Evolutionary conservation across 1,140 invertebrate genomes (phyloP), one percentile per base, ranked within the genome.

Genomic region (Frieseomelitta varia): DNA sequence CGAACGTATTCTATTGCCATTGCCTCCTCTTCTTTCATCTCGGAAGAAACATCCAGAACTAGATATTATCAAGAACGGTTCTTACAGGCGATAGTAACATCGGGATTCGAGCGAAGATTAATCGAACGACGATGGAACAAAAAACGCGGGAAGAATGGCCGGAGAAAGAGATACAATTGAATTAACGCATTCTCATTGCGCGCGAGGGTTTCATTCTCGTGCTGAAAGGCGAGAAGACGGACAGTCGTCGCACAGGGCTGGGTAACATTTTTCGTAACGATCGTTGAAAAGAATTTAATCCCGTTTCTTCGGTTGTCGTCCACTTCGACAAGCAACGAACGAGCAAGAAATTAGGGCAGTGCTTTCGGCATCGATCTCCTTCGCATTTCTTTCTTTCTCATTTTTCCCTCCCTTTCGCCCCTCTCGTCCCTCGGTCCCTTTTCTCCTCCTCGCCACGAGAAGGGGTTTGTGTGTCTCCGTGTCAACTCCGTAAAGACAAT

Each of bases 261-360:
- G 4, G n/a, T 47, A 61, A 47, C 24, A 79, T 85, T 81, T 85
- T 68, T 77, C 67, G 63, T 65, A 78, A 74, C 86, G 69, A 81
- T 84, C 51, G 68, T 80, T 75, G 78, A 76, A 74, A 79, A 79
- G 77, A 73, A 81, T 87, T 80, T 63, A 88, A 75, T 71, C 56
- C 56, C 67, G 67, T 79, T 84, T 79, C 30, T 74, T 67, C 55
- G 77, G 30, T 68, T 79, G 63, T 68, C 34, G n/a, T 82, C 30
- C 34, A 6, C 30, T 30, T 47, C 2, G 75, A 55, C 15, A 39
- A 77, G 24, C 55, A 39, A 71, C 47, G 74, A 76, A 71, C 76
- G 63, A 53, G 79, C 51, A 71, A 75, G 83, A 88, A 88, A 88
- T 88, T 84, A 68, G 81, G 86, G 34, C 83, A 77, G 61, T 61